A percentile compares a stretch with the other conserved stretches of the same genome.
Conservation (phyloP, 2,888 invertebrate genomes). For the Cotesia congregata region DNA sequence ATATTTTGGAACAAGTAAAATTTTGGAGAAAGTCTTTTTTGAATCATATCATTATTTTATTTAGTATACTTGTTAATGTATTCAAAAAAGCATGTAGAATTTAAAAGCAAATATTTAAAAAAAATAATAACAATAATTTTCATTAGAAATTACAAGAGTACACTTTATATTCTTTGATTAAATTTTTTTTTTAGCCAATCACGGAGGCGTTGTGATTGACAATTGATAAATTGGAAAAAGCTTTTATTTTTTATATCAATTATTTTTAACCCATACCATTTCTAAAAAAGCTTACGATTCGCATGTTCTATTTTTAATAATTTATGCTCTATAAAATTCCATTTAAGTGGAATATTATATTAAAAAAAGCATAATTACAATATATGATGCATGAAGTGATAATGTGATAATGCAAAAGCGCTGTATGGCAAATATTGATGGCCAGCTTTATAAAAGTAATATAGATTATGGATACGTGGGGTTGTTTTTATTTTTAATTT, state of each 20-base stretch:
- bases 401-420: neutral
- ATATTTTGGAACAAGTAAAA: too few species aligned
- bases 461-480: neutral
- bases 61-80: too few species aligned
- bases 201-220: neutral
- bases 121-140: too few species aligned
- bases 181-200: too few species aligned
- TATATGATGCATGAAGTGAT: constrained; percentile 3
- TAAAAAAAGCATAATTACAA: neutral
- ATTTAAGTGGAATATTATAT: neutral
- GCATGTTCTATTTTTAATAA: neutral
- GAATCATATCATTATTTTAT: too few species aligned
- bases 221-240: constrained; percentile 2
- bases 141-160: too few species aligned
- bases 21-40: too few species aligned
- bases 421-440: neutral
- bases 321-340: neutral
- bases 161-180: too few species aligned
- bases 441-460: neutral
- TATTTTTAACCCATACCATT: constrained; percentile 6
- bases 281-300: neutral
- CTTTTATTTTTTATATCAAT: neutral
- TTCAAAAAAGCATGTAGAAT: too few species aligned
- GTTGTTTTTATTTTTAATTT: constrained; percentile 35
- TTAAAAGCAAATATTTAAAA: too few species aligned